Evolutionary conservation across 2,888 invertebrate genomes (phyloP).

Genomic region (Iphiclides podalirius): DNA sequence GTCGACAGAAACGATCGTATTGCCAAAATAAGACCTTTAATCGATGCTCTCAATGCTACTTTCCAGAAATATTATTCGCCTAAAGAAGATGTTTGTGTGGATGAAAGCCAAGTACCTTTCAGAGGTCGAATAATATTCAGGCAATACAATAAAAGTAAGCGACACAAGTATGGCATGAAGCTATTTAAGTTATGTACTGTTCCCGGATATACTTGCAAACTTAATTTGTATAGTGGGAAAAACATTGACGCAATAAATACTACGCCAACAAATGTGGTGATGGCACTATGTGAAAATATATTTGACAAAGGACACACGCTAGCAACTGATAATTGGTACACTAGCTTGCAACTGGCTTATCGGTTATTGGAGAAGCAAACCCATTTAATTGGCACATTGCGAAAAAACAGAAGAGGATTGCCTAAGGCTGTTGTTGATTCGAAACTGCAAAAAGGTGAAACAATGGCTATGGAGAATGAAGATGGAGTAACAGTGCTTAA

Average conservation of each 20-base stretch:
- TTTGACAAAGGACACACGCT: slow-evolving; percentile 39
- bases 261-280: slow-evolving; percentile 35
- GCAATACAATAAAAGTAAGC: slow-evolving; percentile 37
- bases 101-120: slow-evolving; percentile 36
- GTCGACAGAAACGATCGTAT: slow-evolving; percentile 34
- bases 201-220: slow-evolving; percentile 31
- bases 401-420: slow-evolving; percentile 41
- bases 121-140: slow-evolving; percentile 35
- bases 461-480: slow-evolving; percentile 35
- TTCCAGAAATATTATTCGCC: slow-evolving; percentile 36
- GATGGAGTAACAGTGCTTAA: slow-evolving; percentile 35
- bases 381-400: slow-evolving; percentile 42
- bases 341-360: slow-evolving; percentile 39
- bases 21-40: slow-evolving; percentile 34
- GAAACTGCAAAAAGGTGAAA: slow-evolving; percentile 38
- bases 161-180: slow-evolving; percentile 27
- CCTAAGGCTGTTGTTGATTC: slow-evolving; percentile 37
- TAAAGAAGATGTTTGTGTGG: slow-evolving; percentile 36
- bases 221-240: slow-evolving; percentile 37
- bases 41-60: slow-evolving; percentile 33
- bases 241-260: slow-evolving; percentile 35
- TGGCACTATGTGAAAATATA: slow-evolving; percentile 34
- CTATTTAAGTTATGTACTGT: slow-evolving; percentile 27
- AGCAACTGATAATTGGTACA: slow-evolving; percentile 42
- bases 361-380: slow-evolving; percentile 38